Base-by-base conservation (phyloP, 2,797 vertebrate species). In the Tangara arthus region DNA sequence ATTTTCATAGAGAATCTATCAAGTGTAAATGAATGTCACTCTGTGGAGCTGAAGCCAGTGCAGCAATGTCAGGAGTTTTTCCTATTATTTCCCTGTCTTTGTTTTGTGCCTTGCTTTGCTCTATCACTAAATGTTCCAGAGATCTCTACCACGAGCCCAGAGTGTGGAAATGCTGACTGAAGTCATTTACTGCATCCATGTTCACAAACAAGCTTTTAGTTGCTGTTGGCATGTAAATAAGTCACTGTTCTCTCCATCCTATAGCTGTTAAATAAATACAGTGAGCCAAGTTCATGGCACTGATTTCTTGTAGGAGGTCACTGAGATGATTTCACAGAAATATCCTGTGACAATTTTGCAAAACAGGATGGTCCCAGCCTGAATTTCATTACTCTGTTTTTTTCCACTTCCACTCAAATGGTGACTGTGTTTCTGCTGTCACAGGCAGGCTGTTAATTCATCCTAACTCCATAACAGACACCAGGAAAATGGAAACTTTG, bases 291-390 rank as follows among this genome's bases (percentile, higher is more conserved):
- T 87, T 84, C 5, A 2, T 1, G 1, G 37, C 66, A 49, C 7
- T 57, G 22, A 53, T 53, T 82, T 94, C 78, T 90, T 60, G 27
- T 42, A 88, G 72, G 79, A 75, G 82, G 89, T 83, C 89, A 86
- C 50, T 53, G 50, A 80, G 44, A 89, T 34, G 46, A 83, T 69
- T 89, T 92, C 56, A 59, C 89, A 93, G 69, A 94, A 94, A 91
- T 78, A 95, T 79, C 65, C 87, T 61, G 73, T 1, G 0, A 81
- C 42, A 66, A 22, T 65, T 96, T 90, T 78, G 76, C 89, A 96
- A 95, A 97, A 96, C 91, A 96, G 89, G 94, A 93, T 95, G 73
- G 56, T 66, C 56, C 26, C 47, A 79, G 63, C 19, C 94, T 82
- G 70, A 73, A 88, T 82, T 96, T 88, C 85, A 63, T 66, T 44